Evolutionary conservation across 2,113 vertebrate genomes (phyloP).

Genomic region (Pteruthius melanotis): DNA sequence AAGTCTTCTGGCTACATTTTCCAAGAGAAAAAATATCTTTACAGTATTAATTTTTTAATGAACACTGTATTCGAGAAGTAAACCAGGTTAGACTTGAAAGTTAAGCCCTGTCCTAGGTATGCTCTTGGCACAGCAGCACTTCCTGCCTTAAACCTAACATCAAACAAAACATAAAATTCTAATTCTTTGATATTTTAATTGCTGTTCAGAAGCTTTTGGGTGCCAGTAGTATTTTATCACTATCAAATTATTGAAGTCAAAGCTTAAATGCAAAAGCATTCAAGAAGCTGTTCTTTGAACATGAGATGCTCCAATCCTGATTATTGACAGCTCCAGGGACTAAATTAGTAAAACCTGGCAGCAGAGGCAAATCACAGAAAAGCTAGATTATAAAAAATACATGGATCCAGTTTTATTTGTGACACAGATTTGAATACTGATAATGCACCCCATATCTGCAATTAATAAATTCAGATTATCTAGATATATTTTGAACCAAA

Average conservation of each 20-base stretch:
- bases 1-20: neutral
- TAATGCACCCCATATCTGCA: neutral
- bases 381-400: neutral
- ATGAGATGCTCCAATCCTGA: neutral
- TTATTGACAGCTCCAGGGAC: neutral
- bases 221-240: neutral
- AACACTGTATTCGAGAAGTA: neutral
- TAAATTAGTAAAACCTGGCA: neutral
- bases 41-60: neutral
- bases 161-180: neutral
- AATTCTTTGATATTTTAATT: slow-evolving; percentile 14
- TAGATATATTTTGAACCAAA: neutral
- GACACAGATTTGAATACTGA: neutral
- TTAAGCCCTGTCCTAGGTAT: neutral
- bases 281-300: neutral
- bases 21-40: neutral
- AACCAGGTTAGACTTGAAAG: slow-evolving; percentile 6
- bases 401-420: neutral
- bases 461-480: neutral
- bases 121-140: neutral
- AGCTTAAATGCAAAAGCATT: neutral
- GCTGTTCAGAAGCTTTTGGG: neutral
- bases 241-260: neutral
- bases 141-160: slow-evolving; percentile 4
- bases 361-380: neutral